Percentiles rank a stretch among this genome's conserved stretches.
Conservation (phyloP, 2,888 invertebrate species). For the Cerceris ruficornis region DNA sequence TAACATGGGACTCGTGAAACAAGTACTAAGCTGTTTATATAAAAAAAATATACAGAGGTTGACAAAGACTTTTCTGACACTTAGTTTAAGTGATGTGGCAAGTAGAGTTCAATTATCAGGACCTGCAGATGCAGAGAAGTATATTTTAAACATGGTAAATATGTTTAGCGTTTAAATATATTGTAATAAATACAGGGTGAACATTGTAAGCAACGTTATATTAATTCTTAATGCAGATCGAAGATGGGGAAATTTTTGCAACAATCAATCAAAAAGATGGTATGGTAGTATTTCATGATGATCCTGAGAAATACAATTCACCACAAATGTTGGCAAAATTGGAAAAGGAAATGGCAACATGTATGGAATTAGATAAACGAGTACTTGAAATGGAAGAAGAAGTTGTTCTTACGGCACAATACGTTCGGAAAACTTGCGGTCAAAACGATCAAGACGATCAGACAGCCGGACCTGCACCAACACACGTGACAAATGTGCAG, state of each 20-base stretch:
- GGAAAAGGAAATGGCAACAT: slow-evolving; percentile 92
- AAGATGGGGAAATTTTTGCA: slow-evolving; percentile 97
- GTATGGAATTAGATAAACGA: slow-evolving; percentile 94
- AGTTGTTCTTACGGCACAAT: slow-evolving; percentile 94
- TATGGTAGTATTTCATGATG: slow-evolving; percentile 98
- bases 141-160: slow-evolving; percentile 96
- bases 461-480: slow-evolving; percentile 73
- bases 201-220: not conserved
- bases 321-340: slow-evolving; percentile 93
- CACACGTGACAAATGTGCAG: slow-evolving; percentile 77
- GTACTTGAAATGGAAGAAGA: slow-evolving; percentile 97
- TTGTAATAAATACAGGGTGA: not conserved
- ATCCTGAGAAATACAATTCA: slow-evolving; percentile 96
- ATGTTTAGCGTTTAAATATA: not conserved
- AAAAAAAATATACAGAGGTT: slow-evolving; percentile 98
- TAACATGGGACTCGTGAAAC: slow-evolving; percentile 90
- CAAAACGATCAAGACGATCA: slow-evolving; percentile 80
- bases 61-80: slow-evolving; percentile 96
- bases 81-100: slow-evolving; percentile 94
- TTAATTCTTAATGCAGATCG: slow-evolving; percentile 87
- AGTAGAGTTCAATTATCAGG: slow-evolving; percentile 93
- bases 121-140: slow-evolving; percentile 94
- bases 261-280: slow-evolving; percentile 98
- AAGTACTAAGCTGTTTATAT: slow-evolving; percentile 94
- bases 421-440: slow-evolving; percentile 84